Percentiles rank a stretch among this genome's conserved stretches.
Evolutionary conservation across 37 sponge, comb jelly and placozoan genomes (phyloP).

Genomic region (Sycon ciliatum): DNA sequence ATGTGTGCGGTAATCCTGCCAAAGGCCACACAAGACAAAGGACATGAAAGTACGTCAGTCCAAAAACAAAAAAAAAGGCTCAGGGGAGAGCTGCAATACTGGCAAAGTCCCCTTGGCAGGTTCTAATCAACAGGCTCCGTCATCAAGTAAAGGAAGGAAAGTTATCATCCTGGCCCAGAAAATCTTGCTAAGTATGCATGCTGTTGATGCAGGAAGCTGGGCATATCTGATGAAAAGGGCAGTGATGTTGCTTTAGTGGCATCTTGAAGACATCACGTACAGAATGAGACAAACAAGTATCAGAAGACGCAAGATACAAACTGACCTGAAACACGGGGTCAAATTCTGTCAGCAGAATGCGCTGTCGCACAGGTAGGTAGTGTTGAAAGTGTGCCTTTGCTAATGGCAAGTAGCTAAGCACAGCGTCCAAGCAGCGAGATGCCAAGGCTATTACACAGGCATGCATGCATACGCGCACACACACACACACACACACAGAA

Average conservation of each 20-base stretch:
- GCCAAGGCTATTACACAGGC: constrained; percentile 21
- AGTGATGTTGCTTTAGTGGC: too few relatives aligned
- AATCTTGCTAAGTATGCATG: too few relatives aligned
- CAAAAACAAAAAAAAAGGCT: too few relatives aligned
- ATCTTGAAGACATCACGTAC: too few relatives aligned
- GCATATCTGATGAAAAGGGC: too few relatives aligned
- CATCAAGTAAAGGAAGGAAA: not conserved
- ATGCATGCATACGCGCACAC: not conserved
- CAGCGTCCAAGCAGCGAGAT: constrained; percentile 62
- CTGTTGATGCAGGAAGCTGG: too few relatives aligned
- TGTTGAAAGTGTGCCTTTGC: constrained; percentile 51
- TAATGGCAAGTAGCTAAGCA: constrained; percentile 55
- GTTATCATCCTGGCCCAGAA: too few relatives aligned
- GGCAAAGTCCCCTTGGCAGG: not conserved
- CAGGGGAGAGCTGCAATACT: not conserved
- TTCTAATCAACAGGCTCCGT: not conserved
- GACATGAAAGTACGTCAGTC: not conserved
- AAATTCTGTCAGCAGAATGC: constrained; percentile 64
- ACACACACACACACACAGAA: too few relatives aligned
- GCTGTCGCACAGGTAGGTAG: constrained; percentile 47
- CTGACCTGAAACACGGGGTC: constrained; percentile 44
- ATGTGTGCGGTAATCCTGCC: constrained; percentile 66
- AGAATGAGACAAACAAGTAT: too few relatives aligned
- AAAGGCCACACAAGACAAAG: not conserved
- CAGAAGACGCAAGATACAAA: too few relatives aligned